Base-by-base conservation (phyloP, 2,113 vertebrate genomes). In the Thymallus thymallus region DNA sequence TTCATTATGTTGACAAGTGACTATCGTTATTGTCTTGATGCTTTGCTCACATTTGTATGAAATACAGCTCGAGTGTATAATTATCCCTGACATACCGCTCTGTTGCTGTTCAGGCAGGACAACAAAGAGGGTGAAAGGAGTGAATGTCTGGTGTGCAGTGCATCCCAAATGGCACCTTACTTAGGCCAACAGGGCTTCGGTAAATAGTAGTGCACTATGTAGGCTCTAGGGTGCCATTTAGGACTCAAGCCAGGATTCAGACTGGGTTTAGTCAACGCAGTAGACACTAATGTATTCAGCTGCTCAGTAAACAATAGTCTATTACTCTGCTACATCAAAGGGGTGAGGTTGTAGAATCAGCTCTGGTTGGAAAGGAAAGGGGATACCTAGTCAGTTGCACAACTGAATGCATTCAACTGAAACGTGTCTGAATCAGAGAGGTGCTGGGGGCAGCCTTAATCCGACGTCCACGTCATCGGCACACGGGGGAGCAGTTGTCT, bases 251-350 rank as follows among this genome's bases (percentile, higher is more conserved):
- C 16, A 51, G 48, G 12, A 51, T 51, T 51, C 2, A 18, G 48
- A 51, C 48, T 51, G 12, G 48, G 5, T 51, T 51, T 51, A 60
- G 16, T n/a, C 20, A 68, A 35, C 46, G 32, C 60, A 46, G n/a
- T 12, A 51, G 41, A 64, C 32, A 48, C 66, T 12, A 68, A 68
- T 30, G 30, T 56, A 41, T 75, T 68, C 69, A 32, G 41, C 41
- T 45, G 20, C 24, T 61, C 48, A 14, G 4, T 46, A 14, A 69
- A 75, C n/a, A 68, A 32, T 64, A 65, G 75, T 83, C 66, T 73
- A 24, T 80, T 75, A 75, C 78, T 66, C 35, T 22, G 22, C 29
- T 56, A 56, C 74, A 75, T 81, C 64, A 74, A 73, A 32, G 26
- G 67, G 73, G 69, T 73, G 71, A 55, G 16, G 24, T 84, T 35